Evolutionary conservation across 2,113 vertebrate species (phyloP), one percentile per base, ranked within the genome.

Genomic region (Ammospiza caudacuta): DNA sequence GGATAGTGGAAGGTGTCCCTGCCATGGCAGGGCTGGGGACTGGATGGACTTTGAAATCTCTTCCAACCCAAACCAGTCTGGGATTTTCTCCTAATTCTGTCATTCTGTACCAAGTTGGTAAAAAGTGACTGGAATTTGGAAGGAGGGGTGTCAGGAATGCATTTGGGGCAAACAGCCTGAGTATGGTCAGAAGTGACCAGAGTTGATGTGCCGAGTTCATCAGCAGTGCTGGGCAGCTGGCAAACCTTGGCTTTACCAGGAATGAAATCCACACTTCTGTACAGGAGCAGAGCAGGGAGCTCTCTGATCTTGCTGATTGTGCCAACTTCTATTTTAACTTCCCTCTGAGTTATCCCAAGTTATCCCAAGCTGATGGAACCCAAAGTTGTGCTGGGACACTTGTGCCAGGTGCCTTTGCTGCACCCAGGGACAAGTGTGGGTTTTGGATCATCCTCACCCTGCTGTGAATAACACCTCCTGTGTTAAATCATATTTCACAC

Each of bases 371-470:
- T 46, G 31, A 15, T 15, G 20, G 58, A 68, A 37, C 20, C 35
- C 41, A 12, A n/a, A 90, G 66, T 51, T 0, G 0, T 76, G 39
- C 37, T 23, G 86, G 88, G 33, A 33, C 1, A 1, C 54, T 58
- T 49, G 25, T 43, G 37, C 72, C 25, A 21, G 27, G 57, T 31
- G 67, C 8, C 59, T 90, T 70, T 47, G 47, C 52, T 62, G 47
- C 89, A 15, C 28, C 51, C 23, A 47, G 73, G 58, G 69, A 24
- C 62, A 25, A 6, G 24, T 5, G 52, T 63, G 57, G 33, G 29
- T 59, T 90, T n/a, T 55, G 69, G 86, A 51, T 59, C 39, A 4
- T 52, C 61, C 47, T 90, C 39, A 11, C 25, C 0, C 17, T 54
- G 11, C 63, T 72, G 46, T 69, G 46, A 74, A 23, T 57, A 83